Base-by-base conservation (phyloP, 2,888 invertebrate genomes). In the Xestobium rufovillosum region DNA sequence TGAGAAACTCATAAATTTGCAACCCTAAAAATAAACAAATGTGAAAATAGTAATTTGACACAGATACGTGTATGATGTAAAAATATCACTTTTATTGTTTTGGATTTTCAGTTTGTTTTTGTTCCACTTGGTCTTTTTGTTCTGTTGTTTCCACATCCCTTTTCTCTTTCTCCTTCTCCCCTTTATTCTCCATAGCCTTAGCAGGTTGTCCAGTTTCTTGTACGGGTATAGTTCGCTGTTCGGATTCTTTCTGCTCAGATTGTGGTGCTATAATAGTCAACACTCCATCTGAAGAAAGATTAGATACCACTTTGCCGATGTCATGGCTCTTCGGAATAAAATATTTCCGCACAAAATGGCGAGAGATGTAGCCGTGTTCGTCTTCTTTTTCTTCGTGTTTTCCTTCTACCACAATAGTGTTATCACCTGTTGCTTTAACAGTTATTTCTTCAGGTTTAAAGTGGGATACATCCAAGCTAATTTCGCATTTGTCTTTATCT, bases 281-380 rank as follows among this genome's bases (percentile, higher is more conserved):
- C 23, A 19, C 23, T n/a, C 23, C 23, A 19, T 19, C 23, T 8
- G 23, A 19, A n/a, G 23, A 19, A 19, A 19, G 23, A 19, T n/a
- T 19, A n/a, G 23, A 19, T 8, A n/a, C 6, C 23, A 19, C 23
- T 19, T 19, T 6, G 23, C n/a, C n/a, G 23, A 19, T 19, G 23
- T 19, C 23, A n/a, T 19, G 23, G 6, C 23, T n/a, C 23, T 19
- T 19, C 23, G 23, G 23, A 6, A 19, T 6, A n/a, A 19, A 8
- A n/a, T 19, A 19, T 19, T 19, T 19, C 23, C 23, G 6, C 23
- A 19, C 23, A n/a, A 19, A 19, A 19, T 19, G 23, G 6, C 23
- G 6, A n/a, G 23, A 19, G n/a, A 19, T 19, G 23, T 8, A 19
- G 6, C 23, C 23, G 23, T 19, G 23, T n/a, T 19, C 23, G 23